Evolutionary conservation across 2,113 vertebrate species (phyloP).

Genomic region (Amblyopsis rosae): DNA sequence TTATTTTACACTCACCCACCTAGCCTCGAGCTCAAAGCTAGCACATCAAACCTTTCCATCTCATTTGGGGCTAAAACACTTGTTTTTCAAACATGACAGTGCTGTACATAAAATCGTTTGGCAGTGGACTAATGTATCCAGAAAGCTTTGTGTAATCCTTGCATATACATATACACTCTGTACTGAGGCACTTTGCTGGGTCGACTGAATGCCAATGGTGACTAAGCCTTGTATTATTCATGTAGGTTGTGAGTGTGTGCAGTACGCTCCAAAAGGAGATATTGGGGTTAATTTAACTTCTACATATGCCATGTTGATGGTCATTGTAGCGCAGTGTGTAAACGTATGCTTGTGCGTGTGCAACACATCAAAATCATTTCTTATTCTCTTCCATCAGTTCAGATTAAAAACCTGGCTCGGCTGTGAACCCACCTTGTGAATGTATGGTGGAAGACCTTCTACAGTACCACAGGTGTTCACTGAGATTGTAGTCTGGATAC

Average conservation of each 20-base stretch:
- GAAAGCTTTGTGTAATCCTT: constrained; percentile 53
- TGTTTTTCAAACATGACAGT: constrained; percentile 22
- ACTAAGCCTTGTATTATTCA: constrained; percentile 29
- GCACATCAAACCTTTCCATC: constrained; percentile 47
- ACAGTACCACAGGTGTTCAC: too few relatives aligned
- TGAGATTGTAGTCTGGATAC: too few relatives aligned
- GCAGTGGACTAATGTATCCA: constrained; percentile 16
- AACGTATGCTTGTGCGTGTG: neutral
- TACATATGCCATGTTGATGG: constrained; percentile 3
- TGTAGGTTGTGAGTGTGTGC: constrained; percentile 1
- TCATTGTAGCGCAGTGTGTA: neutral
- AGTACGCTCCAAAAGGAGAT: constrained; percentile 13
- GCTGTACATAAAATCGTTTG: constrained; percentile 29
- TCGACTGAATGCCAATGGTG: constrained; percentile 17
- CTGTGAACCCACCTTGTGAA: constrained; percentile 37
- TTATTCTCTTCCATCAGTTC: constrained; percentile 10
- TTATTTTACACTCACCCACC: constrained; percentile 47
- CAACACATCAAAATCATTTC: constrained; percentile 8
- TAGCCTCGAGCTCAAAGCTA: constrained; percentile 38
- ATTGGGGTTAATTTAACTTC: constrained; percentile 14
- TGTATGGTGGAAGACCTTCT: neutral
- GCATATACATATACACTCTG: constrained; percentile 48
- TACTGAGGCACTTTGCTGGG: constrained; percentile 6
- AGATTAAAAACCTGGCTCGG: constrained; percentile 23
- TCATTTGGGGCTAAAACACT: constrained; percentile 41